Percentiles rank a stretch among this genome's conserved stretches.
Conservation (phyloP, 1,140 invertebrate species). For the Hylaeus anthracinus region DNA sequence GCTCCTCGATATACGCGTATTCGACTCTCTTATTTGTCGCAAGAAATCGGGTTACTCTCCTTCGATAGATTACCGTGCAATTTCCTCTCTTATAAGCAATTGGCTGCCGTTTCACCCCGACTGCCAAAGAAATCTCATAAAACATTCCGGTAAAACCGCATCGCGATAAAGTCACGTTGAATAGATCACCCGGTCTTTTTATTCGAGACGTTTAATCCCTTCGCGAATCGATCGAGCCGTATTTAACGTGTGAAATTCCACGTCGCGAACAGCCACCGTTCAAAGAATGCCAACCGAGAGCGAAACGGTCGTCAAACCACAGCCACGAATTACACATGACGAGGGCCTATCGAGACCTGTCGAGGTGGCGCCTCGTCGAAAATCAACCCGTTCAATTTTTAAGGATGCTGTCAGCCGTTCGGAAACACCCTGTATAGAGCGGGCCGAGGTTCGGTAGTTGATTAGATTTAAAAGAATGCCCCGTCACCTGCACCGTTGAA, state of each 20-base stretch:
- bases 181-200: constrained; percentile 1
- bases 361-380: constrained; percentile 13
- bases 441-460: constrained; percentile 63
- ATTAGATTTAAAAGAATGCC: constrained; percentile 69
- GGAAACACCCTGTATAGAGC: constrained; percentile 56
- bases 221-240: constrained; percentile 1
- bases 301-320: neutral
- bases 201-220: neutral
- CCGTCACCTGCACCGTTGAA: constrained; percentile 69
- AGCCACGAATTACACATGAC: constrained; percentile 28
- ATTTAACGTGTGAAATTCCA: constrained; percentile 9
- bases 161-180: constrained; percentile 23
- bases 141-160: constrained; percentile 15
- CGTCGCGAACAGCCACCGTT: neutral
- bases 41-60: neutral
- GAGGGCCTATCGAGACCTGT: constrained; percentile 18
- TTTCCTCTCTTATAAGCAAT: constrained; percentile 25
- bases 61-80: constrained; percentile 4
- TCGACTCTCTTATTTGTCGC: neutral
- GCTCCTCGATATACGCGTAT: neutral
- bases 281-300: neutral
- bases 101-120: constrained; percentile 7
- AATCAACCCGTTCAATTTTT: constrained; percentile 34
- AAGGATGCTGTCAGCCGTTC: constrained; percentile 42
- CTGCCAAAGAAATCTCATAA: constrained; percentile 16